Base-by-base conservation (phyloP, 2,113 vertebrate species). In the Toxotes chatareus region DNA sequence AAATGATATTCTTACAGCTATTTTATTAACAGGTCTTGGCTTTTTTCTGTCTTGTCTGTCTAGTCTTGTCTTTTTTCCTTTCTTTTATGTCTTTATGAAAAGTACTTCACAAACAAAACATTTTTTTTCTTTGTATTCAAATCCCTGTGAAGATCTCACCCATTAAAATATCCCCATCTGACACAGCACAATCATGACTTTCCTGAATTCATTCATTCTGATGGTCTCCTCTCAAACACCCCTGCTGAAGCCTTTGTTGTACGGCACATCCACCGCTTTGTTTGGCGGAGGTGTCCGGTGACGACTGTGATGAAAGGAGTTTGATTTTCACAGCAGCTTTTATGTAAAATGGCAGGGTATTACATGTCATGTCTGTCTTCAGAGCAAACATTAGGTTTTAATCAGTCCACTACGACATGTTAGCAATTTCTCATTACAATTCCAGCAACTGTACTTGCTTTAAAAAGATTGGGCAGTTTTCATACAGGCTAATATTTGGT, bases 291-390 rank as follows among this genome's bases (percentile, higher is more conserved):
- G 40, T 74, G 68, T 77, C 86, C 70, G 5, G 23, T 23, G 32
- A 86, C 76, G 57, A 0, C 56, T 76, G 56, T 57, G 36, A 74
- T 83, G 57, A 80, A 86, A 89, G 80, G 32, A 16, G 34, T 84
- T 82, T 67, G 44, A 81, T 86, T 77, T 78, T 59, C 57, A 76
- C 44, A 63, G 19, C 68, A 44, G 51, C 74, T 73, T 88, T 82
- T 62, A 73, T 82, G 47, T 56, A 44, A 83, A 81, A 85, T 86
- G 59, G 27, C 63, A 56, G 56, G 49, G 8, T n/a, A 19, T 23
- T 46, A 65, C 62, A 57, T 46, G 36, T 4, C 68, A 13, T 53
- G 9, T 47, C 38, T 66, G 44, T 73, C 49, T 27, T 64, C 40
- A 19, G 34, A 70, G 63, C 66, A 70, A 83, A 75, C 31, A 36